These are phyloP conservation scores for Poecilia gillii DNA, from an alignment of 2,797 vertebrate species.

Conservation along the genomic window DNA sequence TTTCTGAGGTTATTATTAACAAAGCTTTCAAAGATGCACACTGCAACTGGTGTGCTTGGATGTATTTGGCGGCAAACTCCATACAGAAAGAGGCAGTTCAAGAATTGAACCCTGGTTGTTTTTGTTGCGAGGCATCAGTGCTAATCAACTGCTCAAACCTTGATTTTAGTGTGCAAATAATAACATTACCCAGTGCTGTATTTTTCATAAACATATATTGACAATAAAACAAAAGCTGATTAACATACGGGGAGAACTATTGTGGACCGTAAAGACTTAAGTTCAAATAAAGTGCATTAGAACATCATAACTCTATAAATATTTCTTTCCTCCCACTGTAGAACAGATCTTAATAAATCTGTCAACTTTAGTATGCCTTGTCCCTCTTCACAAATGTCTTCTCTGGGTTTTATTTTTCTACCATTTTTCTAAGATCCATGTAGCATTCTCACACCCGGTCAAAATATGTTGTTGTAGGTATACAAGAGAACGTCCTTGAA, in stretches of 20 bases:
- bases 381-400: not conserved
- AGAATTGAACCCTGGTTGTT: not conserved
- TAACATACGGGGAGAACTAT: not conserved
- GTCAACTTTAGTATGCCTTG: not conserved
- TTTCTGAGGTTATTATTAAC: not conserved
- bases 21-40: not conserved
- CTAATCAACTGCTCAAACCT: not conserved
- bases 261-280: not conserved
- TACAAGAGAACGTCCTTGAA: not conserved
- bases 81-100: not conserved
- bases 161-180: not conserved
- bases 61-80: not conserved
- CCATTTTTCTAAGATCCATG: not conserved
- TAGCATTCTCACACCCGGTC: not conserved
- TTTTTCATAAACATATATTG: not conserved
- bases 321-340: too few relatives aligned
- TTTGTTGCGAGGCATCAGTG: not conserved
- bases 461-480: not conserved
- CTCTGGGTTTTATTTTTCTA: not conserved
- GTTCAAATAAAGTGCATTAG: too few relatives aligned
- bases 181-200: not conserved
- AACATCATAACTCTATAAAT: too few relatives aligned
- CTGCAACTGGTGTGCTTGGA: not conserved
- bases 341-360: not conserved
- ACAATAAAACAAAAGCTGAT: not conserved